Base-by-base conservation (phyloP, 2,888 invertebrate species). In the Nomada fucata region DNA sequence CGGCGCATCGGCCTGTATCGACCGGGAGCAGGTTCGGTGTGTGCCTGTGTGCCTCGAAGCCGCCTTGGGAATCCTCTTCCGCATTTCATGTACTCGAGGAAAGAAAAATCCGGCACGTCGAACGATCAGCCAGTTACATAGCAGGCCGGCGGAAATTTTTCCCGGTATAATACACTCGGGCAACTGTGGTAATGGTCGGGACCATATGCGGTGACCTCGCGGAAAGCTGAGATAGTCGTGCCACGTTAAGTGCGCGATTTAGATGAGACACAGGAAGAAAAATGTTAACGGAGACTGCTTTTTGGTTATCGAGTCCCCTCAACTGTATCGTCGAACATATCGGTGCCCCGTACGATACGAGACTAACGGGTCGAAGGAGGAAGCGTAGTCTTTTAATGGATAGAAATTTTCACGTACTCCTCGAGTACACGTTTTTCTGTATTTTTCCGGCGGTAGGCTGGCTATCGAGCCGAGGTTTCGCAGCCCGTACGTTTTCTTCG, bases 51-150 rank as follows among this genome's bases (percentile, higher is more conserved):
- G 29, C 44, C 55, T 72, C 55, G 63, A 23, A 59, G 44, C 42
- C 67, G 83, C 83, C 83, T 82, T 71, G 76, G 87, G 89, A 86
- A 87, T 85, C 86, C 85, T 89, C 90, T 91, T 91, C 89, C 89
- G 90, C 90, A 76, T 91, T 91, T 90, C 87, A 74, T 77, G 81
- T 86, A 82, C 81, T 86, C 76, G 82, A 72, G 80, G 84, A 83
- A 87, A 87, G 55, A 86, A 88, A 87, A 88, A 84, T 88, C 71
- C 23, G 13, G 59, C 47, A 23, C 60, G 23, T 59, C 69, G n/a
- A 79, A 84, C 79, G 68, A 86, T 85, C 84, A 75, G 70, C 84
- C 64, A 70, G 79, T 86, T 86, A 83, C 83, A 81, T 80, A 63
- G 59, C 70, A 36, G 5, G 0, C 5, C 7, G 36, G 36, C 44